phyloP scores from a whole-genome alignment of 2,113 vertebrate species.

The Sialia sialis region DNA sequence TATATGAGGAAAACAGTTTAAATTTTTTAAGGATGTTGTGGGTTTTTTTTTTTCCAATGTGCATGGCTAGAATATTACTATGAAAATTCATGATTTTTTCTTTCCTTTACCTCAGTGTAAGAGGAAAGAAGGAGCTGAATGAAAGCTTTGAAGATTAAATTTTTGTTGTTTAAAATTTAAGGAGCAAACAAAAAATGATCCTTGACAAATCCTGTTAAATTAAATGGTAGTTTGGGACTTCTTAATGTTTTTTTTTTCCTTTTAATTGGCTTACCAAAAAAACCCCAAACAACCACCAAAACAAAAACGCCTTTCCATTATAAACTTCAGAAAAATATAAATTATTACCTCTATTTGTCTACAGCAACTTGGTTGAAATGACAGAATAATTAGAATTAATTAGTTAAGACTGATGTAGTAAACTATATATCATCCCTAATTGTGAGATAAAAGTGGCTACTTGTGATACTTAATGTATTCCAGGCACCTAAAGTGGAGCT shows the following conservation, averaged over 20 bases:
- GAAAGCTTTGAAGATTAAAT: neutral
- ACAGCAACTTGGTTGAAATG: neutral
- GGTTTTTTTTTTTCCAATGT: neutral
- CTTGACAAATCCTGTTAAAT: neutral
- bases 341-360: neutral
- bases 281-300: no score
- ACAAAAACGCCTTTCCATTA: fast-evolving
- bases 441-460: constrained; percentile 32
- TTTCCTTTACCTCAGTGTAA: neutral
- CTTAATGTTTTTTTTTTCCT: neutral
- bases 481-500: constrained; percentile 26
- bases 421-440: constrained; percentile 20
- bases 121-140: neutral
- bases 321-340: neutral
- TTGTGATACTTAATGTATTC: constrained; percentile 46
- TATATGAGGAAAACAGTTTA: neutral
- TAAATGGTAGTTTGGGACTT: neutral
- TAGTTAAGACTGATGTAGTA: neutral
- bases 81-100: neutral
- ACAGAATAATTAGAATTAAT: constrained; percentile 27
- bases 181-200: neutral
- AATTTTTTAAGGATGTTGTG: neutral
- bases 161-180: neutral
- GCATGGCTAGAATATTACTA: neutral
- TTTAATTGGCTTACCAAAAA: neutral